Evolutionary conservation across 2,113 vertebrate genomes (phyloP).

Genomic region (Nettapus auritus): DNA sequence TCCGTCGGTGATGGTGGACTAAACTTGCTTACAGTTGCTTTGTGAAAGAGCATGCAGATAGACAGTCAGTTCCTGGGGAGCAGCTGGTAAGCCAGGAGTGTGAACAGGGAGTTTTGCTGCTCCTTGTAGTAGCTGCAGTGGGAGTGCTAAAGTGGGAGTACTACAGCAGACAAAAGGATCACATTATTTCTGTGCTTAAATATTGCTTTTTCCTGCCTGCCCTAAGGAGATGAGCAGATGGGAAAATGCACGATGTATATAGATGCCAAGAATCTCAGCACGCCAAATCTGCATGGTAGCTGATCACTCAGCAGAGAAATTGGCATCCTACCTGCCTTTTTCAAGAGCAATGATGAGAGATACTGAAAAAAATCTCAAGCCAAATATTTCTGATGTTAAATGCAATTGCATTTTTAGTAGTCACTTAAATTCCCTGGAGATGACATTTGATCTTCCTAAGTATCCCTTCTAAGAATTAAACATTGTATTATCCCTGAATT

Average conservation of each 20-base stretch:
- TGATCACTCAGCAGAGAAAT: neutral
- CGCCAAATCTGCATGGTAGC: neutral
- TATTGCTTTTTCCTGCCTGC: neutral
- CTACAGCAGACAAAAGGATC: neutral
- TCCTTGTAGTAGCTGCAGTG: neutral
- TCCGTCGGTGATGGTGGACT: neutral
- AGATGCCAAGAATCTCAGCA: conserved; percentile 14
- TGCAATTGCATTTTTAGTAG: neutral
- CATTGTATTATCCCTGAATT: neutral
- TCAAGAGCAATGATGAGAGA: neutral
- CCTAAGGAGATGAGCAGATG: conserved; percentile 26
- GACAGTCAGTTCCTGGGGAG: neutral
- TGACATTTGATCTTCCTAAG: neutral
- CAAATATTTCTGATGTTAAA: conserved; percentile 1
- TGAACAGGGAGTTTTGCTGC: neutral
- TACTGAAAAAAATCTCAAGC: neutral
- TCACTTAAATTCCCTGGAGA: neutral
- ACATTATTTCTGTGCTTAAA: neutral
- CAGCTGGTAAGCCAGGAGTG: neutral
- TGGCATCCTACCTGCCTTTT: neutral
- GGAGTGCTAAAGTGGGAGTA: neutral
- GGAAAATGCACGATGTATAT: neutral
- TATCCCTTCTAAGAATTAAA: neutral
- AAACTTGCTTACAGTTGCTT: neutral
- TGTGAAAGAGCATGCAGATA: neutral